A percentile compares a stretch with the other conserved stretches of the same genome.
These are phyloP conservation scores for Zosterops pallidus DNA, from an alignment of 2,113 vertebrate genomes.

Conservation along the genomic window DNA sequence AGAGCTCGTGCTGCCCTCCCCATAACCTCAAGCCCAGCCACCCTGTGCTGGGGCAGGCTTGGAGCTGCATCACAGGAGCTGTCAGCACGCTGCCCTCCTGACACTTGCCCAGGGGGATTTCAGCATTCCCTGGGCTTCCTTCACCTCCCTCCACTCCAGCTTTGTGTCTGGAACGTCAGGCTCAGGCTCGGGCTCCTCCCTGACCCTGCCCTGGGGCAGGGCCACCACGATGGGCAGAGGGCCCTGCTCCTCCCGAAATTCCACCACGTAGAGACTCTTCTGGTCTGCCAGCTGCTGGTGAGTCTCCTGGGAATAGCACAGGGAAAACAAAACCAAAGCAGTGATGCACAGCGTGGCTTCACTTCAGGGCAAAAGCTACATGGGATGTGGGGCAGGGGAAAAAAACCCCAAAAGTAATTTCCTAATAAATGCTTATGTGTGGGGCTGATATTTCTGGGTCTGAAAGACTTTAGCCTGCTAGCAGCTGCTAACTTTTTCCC, in stretches of 20 bases:
- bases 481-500: too few relatives aligned
- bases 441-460: too few relatives aligned
- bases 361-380: not conserved
- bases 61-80: not conserved
- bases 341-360: not conserved
- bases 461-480: too few relatives aligned
- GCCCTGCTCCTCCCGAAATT: slow-evolving; percentile 84
- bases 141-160: slow-evolving; percentile 89
- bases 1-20: not conserved
- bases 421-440: not conserved
- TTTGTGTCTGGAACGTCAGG: slow-evolving; percentile 79
- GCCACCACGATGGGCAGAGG: slow-evolving; percentile 87
- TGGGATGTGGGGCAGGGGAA: accelerated
- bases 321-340: not conserved
- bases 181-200: slow-evolving; percentile 72
- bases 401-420: not conserved
- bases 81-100: slow-evolving; percentile 78
- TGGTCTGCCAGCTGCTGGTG: slow-evolving; percentile 84
- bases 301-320: slow-evolving; percentile 76
- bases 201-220: slow-evolving; percentile 65
- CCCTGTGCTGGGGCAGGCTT: not conserved
- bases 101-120: slow-evolving; percentile 80
- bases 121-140: slow-evolving; percentile 78
- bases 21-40: too few relatives aligned
- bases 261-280: slow-evolving; percentile 88